Base-by-base conservation (phyloP, 2,797 vertebrate species). In the Etheostoma nigrum region DNA sequence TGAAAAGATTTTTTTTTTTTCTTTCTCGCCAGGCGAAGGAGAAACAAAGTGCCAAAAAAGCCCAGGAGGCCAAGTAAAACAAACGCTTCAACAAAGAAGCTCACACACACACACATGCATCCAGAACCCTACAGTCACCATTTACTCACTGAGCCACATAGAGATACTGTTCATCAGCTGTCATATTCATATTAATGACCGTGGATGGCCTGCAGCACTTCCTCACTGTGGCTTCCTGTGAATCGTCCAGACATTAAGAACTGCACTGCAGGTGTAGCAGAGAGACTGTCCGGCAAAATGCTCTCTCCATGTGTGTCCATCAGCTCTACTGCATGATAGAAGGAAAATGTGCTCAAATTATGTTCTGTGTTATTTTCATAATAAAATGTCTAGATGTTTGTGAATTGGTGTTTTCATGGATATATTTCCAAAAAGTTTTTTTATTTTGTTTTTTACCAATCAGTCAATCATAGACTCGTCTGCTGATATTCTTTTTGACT, bases 1-100 rank as follows among this genome's bases (percentile, higher is more conserved):
- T 65, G 6, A 16, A 57, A 63, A 62, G 33, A 1, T 69, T 19
- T 84, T 8, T 61, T 76, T 59, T 33, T 33, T 78, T 61, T 45
- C 59, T 44, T 33, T 81, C 63, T 86, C 61, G 27, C 81, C 90
- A 99, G 98, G 98, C 98, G 0, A 99, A 99, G 93, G 97, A 97
- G 94, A 99, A 99, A 92, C 97, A 99, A 94, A 97, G 96, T 77
- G 96, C 97, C 92, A 98, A 98, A 95, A 98, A 98, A 94, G 95
- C 95, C 82, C 98, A 98, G 93, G 98, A 99, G 91, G 96, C 97
- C 87, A 99, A 99, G 92, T 97, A 93, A 97, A 84, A 88, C 63
- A 83, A 78, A 62, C 18, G 58, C 44, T 57, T 63, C 55, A 62
- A 13, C 62, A 75, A 69, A 79, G 72, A 69, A 73, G 55, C 61